Evolutionary conservation across 2,113 vertebrate genomes (phyloP).

Genomic region (Alethe castanea): DNA sequence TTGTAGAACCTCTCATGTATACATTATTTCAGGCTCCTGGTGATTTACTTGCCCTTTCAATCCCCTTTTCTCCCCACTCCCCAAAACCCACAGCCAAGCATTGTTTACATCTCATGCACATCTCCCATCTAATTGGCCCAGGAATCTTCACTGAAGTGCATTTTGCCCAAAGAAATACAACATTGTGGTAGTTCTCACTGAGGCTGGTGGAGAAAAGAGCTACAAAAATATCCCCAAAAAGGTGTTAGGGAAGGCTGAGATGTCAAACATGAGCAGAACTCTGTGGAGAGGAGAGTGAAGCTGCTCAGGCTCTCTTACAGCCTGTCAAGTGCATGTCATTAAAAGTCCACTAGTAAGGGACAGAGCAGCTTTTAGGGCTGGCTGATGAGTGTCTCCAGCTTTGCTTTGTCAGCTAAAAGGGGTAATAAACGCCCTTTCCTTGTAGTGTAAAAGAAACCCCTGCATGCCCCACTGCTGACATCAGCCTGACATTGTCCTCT

Average conservation of each 20-base stretch:
- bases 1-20: not conserved
- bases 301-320: not conserved
- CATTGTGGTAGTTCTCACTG: not conserved
- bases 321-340: not conserved
- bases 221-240: not conserved
- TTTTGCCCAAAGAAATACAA: not conserved
- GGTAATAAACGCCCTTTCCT: slow-evolving; percentile 43
- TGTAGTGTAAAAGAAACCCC: slow-evolving; percentile 36
- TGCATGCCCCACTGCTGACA: slow-evolving; percentile 9
- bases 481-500: slow-evolving; percentile 48
- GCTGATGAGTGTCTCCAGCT: not conserved
- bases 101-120: not conserved
- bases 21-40: not conserved
- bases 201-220: not conserved
- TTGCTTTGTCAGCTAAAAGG: slow-evolving; percentile 50
- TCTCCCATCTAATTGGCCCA: not conserved
- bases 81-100: not conserved
- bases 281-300: not conserved
- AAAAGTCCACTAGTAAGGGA: not conserved
- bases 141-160: not conserved
- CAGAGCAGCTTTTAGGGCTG: slow-evolving; percentile 6
- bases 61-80: not conserved
- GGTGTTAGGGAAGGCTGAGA: not conserved
- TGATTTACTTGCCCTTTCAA: not conserved
- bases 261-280: not conserved